Evolutionary conservation across 2,113 vertebrate genomes (phyloP), one percentile per base, ranked within the genome.

Genomic region (Dicaeum eximium): DNA sequence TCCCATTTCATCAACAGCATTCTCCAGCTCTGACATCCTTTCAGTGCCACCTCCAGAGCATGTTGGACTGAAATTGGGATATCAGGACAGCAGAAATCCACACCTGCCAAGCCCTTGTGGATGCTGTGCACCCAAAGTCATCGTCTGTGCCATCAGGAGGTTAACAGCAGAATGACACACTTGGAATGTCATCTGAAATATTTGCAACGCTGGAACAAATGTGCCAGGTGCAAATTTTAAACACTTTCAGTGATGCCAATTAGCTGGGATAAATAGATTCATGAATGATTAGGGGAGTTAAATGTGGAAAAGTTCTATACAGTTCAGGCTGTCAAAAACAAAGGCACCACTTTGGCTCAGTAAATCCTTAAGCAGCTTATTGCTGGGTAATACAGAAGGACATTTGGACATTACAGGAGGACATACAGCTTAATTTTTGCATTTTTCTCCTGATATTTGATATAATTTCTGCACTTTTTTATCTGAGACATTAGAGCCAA

Each of bases 141-240:
- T 35, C 47, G 45, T 21, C 47, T 73, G 35, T 69, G 65, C 42
- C 47, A 15, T 42, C 56, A 80, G 38, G 70, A 94, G 25, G 74
- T 70, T 83, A 86, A 92, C 0, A 0, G 57, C 0, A 0, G 60
- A 83, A 53, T 38, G 69, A 47, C 44, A 60, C 88, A 64, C 38
- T 37, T 69, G 69, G n/a, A 70, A 83, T 62, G 51, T 18, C 47
- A 42, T 40, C 79, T 74, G 67, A 95, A 88, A 66, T 71, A 30
- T 33, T 69, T 73, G 7, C 31, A 77, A 25, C 42, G 56, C 54
- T 47, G 33, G 27, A 70, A 83, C 38, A 79, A 51, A 54, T 0
- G 0, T 72, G 40, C 57, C 45, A 65, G 37, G 16, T 50, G 23
- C 13, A 90, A 86, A 65, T 54, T 83, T 42, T 9, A 38, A 75